Conservation (phyloP, 2,113 vertebrate genomes). For the Thunnus maccoyii region DNA sequence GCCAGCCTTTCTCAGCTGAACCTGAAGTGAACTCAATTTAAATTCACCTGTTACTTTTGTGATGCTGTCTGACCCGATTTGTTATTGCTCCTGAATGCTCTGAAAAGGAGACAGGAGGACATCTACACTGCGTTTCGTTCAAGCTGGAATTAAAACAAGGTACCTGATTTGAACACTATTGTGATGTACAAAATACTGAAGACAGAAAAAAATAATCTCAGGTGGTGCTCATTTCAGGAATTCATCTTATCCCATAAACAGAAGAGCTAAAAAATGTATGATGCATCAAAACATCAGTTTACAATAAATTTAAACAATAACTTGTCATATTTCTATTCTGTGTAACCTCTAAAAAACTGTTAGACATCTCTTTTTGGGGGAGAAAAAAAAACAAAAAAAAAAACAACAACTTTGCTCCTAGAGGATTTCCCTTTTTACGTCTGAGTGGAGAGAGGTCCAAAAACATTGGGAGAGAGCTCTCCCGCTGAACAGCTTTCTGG, state of each 20-base stretch:
- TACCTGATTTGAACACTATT: not conserved
- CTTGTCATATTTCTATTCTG: not conserved
- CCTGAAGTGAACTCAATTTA: constrained; percentile 6
- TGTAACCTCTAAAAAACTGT: not conserved
- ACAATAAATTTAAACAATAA: not conserved
- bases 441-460: constrained; percentile 5
- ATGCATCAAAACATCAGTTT: not conserved
- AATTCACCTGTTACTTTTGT: constrained; percentile 3
- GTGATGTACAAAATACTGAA: not conserved
- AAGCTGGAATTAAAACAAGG: not conserved
- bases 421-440: constrained; percentile 9
- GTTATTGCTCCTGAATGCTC: not conserved
- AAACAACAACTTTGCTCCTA: not conserved
- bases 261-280: not conserved
- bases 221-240: not conserved
- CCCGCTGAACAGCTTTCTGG: constrained; percentile 49
- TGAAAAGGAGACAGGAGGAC: not conserved
- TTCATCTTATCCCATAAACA: not conserved
- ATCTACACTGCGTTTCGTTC: not conserved
- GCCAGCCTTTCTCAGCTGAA: not conserved
- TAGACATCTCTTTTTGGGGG: not conserved
- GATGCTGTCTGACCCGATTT: constrained; percentile 8
- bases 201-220: not conserved
- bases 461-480: not conserved
- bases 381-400: not conserved